Percentiles rank a stretch among this genome's conserved stretches.
Evolutionary conservation across 2,797 vertebrate species (phyloP).

Genomic region (Microcaecilia unicolor): DNA sequence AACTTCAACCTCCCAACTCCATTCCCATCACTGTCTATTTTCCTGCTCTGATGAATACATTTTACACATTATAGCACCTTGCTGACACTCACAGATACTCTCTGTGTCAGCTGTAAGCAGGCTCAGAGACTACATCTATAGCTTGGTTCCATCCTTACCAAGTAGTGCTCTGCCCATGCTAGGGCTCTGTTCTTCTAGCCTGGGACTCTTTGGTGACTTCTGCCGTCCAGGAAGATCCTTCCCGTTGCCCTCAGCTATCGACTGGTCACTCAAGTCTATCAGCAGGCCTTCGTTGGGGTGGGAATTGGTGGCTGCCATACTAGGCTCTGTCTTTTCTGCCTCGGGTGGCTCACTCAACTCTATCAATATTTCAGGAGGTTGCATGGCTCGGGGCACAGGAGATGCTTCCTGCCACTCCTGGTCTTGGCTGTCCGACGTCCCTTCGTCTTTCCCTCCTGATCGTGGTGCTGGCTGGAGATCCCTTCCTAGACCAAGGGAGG

Average conservation of each 20-base stretch:
- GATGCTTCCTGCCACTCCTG: constrained; percentile 27
- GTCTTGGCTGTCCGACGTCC: not conserved
- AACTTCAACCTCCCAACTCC: too few relatives aligned
- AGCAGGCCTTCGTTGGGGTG: too few relatives aligned
- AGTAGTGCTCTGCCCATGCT: too few relatives aligned
- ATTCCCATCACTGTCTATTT: too few relatives aligned
- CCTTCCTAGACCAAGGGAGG: constrained; percentile 68
- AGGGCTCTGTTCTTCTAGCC: constrained; percentile 6
- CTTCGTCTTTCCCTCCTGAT: too few relatives aligned
- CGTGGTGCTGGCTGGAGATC: constrained; percentile 53
- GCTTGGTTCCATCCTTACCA: too few relatives aligned
- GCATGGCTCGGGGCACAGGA: constrained; percentile 29
- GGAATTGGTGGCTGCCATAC: constrained; percentile 35
- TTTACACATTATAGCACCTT: too few relatives aligned
- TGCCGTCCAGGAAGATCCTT: constrained; percentile 6
- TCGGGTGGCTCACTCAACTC: constrained; percentile 34
- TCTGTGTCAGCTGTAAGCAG: too few relatives aligned
- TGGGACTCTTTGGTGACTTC: constrained; percentile 28
- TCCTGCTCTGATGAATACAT: too few relatives aligned
- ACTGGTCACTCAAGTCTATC: not conserved
- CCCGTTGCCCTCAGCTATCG: not conserved
- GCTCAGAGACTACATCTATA: too few relatives aligned
- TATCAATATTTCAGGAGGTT: constrained; percentile 22
- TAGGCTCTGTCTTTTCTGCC: constrained; percentile 20
- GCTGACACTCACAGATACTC: too few relatives aligned